Evolutionary conservation across 1,140 invertebrate species (phyloP).

Genomic region (Drosophila saltans): DNA sequence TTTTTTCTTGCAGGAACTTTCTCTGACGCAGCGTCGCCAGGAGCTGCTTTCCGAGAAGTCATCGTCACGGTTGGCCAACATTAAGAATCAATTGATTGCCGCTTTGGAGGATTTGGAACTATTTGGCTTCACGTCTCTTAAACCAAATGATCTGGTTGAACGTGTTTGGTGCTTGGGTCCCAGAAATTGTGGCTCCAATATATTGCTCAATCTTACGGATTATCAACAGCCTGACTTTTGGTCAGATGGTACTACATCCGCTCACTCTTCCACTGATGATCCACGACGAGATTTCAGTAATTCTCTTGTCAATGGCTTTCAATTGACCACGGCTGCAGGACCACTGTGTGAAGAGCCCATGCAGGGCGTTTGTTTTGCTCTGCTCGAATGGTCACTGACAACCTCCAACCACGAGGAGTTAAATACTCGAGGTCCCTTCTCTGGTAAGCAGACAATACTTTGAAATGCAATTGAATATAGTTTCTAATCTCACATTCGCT

Average conservation of each 20-base stretch:
- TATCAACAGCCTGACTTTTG: constrained; percentile 83
- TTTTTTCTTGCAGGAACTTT: constrained; percentile 46
- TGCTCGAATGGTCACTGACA: constrained; percentile 90
- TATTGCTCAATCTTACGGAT: constrained; percentile 90
- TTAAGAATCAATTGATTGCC: constrained; percentile 87
- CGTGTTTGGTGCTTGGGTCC: constrained; percentile 97
- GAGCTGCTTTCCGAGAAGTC: constrained; percentile 69
- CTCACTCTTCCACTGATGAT: constrained; percentile 70
- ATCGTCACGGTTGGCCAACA: constrained; percentile 57
- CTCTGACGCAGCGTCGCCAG: constrained; percentile 43
- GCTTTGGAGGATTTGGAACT: constrained; percentile 84
- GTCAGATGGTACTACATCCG: constrained; percentile 40
- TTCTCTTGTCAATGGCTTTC: constrained; percentile 96
- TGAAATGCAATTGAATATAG: neutral
- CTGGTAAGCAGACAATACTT: constrained; percentile 77
- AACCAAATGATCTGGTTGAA: constrained; percentile 83
- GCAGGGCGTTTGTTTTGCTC: constrained; percentile 95
- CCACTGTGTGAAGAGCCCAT: constrained; percentile 98
- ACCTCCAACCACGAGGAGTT: constrained; percentile 83
- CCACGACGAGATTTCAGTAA: constrained; percentile 87
- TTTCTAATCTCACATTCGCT: neutral
- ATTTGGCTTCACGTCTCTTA: constrained; percentile 44
- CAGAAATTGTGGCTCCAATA: constrained; percentile 93
- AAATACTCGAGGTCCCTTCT: constrained; percentile 84
- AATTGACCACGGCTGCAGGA: constrained; percentile 94